phyloP scores from a whole-genome alignment of 2,888 invertebrate species.

The Lithosia quadra region DNA sequence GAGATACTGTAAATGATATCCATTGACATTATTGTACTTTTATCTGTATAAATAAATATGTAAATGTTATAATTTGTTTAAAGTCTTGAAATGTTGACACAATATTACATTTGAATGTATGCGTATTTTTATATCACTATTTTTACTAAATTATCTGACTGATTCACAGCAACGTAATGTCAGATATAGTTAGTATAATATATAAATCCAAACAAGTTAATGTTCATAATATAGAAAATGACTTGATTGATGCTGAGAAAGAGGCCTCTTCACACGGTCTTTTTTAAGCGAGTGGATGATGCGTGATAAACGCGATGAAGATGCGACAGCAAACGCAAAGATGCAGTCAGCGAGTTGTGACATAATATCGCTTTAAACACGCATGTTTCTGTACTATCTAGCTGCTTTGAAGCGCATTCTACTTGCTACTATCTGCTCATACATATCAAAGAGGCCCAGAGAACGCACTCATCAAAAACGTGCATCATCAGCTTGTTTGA shows the following conservation, averaged over 20 bases:
- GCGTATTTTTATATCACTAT: neutral
- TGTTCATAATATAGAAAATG: neutral
- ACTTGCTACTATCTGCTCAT: neutral
- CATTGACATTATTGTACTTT: neutral
- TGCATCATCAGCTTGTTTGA: neutral
- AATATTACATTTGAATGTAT: neutral
- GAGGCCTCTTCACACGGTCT: neutral
- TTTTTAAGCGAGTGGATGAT: neutral
- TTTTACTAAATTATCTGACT: neutral
- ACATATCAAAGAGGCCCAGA: neutral
- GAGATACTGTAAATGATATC: neutral
- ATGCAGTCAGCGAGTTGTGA: neutral
- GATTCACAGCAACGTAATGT: neutral
- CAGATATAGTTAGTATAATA: neutral
- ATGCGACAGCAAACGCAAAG: neutral
- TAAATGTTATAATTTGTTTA: slow-evolving; percentile 1
- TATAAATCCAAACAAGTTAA: neutral
- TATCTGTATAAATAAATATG: neutral
- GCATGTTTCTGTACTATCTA: neutral
- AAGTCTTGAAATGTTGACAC: slow-evolving; percentile 1
- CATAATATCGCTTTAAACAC: no score
- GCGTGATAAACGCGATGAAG: neutral
- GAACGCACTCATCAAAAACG: neutral
- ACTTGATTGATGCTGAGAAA: slow-evolving; percentile 6
- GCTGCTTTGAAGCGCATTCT: neutral